A percentile compares a stretch with the other conserved stretches of the same genome.
Conservation (phyloP, 2,888 invertebrate species). For the Nomada ruficornis region DNA sequence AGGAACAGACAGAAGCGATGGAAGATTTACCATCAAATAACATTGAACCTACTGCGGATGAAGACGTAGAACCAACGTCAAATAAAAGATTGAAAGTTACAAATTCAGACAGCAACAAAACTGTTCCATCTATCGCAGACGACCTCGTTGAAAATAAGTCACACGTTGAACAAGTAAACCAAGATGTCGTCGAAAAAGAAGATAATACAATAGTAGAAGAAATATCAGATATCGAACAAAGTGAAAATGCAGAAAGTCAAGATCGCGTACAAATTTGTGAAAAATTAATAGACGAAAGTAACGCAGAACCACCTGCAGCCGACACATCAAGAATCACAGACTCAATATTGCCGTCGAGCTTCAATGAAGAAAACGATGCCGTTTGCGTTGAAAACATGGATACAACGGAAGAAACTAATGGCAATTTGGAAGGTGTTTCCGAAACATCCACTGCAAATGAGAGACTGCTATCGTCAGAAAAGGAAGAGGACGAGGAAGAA, state of each 20-base stretch:
- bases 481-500: constrained; percentile 31
- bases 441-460: neutral
- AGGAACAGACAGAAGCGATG: neutral
- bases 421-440: neutral
- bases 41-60: constrained; percentile 5
- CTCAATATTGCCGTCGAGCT: neutral
- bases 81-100: constrained; percentile 33
- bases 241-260: constrained; percentile 6
- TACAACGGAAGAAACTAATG: neutral
- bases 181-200: neutral
- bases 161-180: neutral
- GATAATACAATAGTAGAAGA: neutral
- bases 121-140: neutral
- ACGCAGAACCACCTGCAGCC: neutral
- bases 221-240: neutral
- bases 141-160: neutral
- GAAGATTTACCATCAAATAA: neutral
- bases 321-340: neutral
- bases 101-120: neutral
- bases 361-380: neutral
- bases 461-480: neutral
- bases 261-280: neutral
- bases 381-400: constrained; percentile 1
- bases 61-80: neutral
- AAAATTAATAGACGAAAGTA: neutral